Base-by-base conservation (phyloP, 2,888 invertebrate species). In the Plemyria rubiginata region DNA sequence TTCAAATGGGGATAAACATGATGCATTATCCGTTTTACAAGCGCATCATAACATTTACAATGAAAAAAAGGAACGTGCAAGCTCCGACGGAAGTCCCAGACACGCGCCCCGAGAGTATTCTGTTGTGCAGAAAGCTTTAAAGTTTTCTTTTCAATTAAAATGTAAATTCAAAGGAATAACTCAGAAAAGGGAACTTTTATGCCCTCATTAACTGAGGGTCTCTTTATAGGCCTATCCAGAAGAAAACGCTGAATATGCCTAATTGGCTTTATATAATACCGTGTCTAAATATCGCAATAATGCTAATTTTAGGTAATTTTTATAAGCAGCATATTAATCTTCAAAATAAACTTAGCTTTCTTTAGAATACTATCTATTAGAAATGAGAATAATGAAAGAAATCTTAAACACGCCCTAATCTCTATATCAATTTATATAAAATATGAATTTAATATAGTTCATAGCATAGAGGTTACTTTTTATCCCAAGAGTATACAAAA, bases 61-160 rank as follows among this genome's bases (percentile, higher is more conserved):
- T 50, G 54, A 51, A 61, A 55, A 55, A 61, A 53, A 12, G 46
- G 28, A 22, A 28, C 54, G 16, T 28, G 64, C 61, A 56, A 60
- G 53, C 54, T 56, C 52, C 60, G 16, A 51, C 60, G 61, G 68
- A 67, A 46, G 54, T 60, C 58, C 49, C 49, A 58, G 63, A 68
- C 60, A 66, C 62, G 62, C 63, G 57, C 58, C 8, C 57, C 61
- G 52, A 12, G 41, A 48, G 46, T 56, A 57, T 63, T 61, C 59
- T 63, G 74, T 79, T 77, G 73, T 75, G 63, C 68, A 79, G 66
- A 71, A 74, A 74, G 73, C 75, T 75, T 66, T 75, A 74, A 72
- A 72, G 78, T 79, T 84, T 82, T 82, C 81, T 83, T 84, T 80
- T 76, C 79, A 83, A 86, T 88, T 84, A 84, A 87, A 85, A 86